Evolutionary conservation across 2,113 vertebrate species (phyloP).

Genomic region (Scortum barcoo): DNA sequence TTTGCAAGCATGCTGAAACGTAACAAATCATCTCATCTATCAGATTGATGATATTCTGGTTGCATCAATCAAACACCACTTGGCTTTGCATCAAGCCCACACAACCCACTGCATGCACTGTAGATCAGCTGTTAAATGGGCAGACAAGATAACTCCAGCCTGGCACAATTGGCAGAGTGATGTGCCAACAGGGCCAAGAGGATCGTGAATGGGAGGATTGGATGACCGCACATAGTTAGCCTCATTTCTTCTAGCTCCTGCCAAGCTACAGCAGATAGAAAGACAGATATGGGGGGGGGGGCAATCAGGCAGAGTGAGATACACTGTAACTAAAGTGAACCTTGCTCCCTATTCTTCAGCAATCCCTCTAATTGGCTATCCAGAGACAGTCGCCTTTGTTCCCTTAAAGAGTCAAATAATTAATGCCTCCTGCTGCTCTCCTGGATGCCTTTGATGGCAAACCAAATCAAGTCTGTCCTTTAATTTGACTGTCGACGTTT

Average conservation of each 20-base stretch:
- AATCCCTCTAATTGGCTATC: constrained; percentile 78
- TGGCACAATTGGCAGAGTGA: constrained; percentile 68
- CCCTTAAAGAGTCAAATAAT: constrained; percentile 70
- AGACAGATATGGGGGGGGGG: constrained; percentile 36
- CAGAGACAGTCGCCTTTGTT: constrained; percentile 78
- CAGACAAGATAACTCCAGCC: constrained; percentile 62
- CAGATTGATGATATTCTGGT: constrained; percentile 18
- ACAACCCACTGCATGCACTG: constrained; percentile 65
- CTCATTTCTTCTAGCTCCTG: constrained; percentile 52
- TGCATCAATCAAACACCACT: constrained; percentile 51
- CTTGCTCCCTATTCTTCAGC: constrained; percentile 59
- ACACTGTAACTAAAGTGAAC: constrained; percentile 58
- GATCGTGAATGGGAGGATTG: constrained; percentile 73
- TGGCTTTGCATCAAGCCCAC: constrained; percentile 59
- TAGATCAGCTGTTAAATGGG: constrained; percentile 61
- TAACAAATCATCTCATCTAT: neutral
- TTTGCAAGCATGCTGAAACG: constrained; percentile 11
- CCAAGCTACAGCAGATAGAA: constrained; percentile 59
- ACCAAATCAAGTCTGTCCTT: constrained; percentile 60
- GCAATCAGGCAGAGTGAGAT: constrained; percentile 53
- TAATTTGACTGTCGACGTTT: constrained; percentile 68
- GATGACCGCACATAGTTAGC: constrained; percentile 70
- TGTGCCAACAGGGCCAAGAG: constrained; percentile 64
- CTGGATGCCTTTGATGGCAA: constrained; percentile 71
- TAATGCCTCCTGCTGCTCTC: constrained; percentile 67